These are phyloP conservation scores for Rhabdomys pumilio DNA, from an alignment of 2,797 vertebrate species.

Conservation along the genomic window DNA sequence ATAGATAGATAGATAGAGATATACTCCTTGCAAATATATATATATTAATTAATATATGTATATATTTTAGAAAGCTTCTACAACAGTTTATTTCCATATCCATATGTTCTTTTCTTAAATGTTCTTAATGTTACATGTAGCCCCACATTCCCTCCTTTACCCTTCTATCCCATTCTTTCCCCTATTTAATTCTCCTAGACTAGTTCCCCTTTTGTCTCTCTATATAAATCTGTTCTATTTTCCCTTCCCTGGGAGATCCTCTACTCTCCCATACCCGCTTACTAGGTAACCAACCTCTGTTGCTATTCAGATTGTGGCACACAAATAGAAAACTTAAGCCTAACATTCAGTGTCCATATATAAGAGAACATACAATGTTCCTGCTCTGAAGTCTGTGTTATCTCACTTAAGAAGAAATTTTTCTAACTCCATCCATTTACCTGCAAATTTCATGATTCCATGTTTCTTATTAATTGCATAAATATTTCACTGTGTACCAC, in stretches of 20 bases:
- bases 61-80: neutral
- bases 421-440: neutral
- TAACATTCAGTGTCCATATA: neutral
- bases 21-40: neutral
- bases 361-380: neutral
- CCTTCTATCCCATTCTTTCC: neutral
- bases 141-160: neutral
- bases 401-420: neutral
- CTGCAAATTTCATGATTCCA: neutral
- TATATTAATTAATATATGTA: neutral
- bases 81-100: neutral
- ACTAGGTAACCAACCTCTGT: neutral
- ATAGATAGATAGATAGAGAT: too few relatives aligned
- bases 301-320: neutral
- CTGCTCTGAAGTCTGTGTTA: neutral
- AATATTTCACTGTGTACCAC: neutral
- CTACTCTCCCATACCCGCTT: neutral
- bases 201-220: neutral
- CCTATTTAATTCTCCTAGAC: neutral
- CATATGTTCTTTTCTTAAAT: neutral
- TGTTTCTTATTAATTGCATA: neutral
- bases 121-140: neutral
- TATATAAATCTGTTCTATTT: neutral
- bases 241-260: neutral
- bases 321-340: neutral